A percentile compares a stretch with the other conserved stretches of the same genome.
These are phyloP conservation scores for Hozukius guyotensis DNA, from an alignment of 2,797 vertebrate species.

Conservation along the genomic window DNA sequence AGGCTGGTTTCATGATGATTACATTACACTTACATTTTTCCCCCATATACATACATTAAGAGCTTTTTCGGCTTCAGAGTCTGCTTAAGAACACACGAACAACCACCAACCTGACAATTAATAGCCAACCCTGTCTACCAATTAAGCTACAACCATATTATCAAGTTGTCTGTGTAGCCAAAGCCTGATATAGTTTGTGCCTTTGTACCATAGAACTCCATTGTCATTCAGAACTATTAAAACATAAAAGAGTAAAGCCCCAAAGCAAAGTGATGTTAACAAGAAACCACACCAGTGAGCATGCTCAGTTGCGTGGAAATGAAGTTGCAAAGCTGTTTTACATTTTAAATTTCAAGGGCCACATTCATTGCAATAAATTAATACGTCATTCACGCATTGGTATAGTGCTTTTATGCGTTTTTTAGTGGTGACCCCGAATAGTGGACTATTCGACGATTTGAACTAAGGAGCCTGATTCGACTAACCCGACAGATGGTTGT, in stretches of 20 bases:
- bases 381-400: too few species aligned
- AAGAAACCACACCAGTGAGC: slow-evolving; percentile 4
- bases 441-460: rapidly evolving
- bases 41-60: neutral
- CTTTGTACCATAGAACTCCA: neutral
- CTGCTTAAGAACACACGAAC: neutral
- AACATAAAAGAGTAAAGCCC: slow-evolving; percentile 5
- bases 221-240: slow-evolving; percentile 14
- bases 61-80: slow-evolving; percentile 14
- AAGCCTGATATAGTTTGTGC: slow-evolving; percentile 22
- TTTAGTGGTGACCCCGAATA: rapidly evolving
- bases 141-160: slow-evolving; percentile 1
- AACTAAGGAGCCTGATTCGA: too few species aligned
- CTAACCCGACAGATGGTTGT: too few species aligned
- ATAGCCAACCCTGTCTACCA: slow-evolving; percentile 6
- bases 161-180: slow-evolving; percentile 1
- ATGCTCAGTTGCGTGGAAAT: neutral
- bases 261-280: neutral
- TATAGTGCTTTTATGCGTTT: too few species aligned
- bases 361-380: too few species aligned
- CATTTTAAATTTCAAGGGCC: too few species aligned
- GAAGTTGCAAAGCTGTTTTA: too few species aligned
- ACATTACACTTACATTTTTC: neutral
- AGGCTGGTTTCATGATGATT: neutral
- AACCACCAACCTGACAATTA: slow-evolving; percentile 13